Conservation (phyloP, 64 coral and sea anemone genomes). For the Pocillopora verrucosa region DNA sequence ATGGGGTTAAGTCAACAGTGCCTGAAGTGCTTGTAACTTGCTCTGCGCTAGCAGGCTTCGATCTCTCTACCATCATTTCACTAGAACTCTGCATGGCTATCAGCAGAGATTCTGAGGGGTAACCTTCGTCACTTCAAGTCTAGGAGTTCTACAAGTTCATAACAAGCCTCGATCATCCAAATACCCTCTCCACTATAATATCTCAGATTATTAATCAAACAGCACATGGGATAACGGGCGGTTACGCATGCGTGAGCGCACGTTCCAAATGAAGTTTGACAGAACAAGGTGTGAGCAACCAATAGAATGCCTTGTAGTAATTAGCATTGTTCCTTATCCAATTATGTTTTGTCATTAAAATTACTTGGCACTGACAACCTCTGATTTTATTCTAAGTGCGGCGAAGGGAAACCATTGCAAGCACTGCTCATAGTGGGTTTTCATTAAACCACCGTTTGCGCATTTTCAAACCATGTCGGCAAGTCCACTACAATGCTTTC, state of each 20-base stretch:
- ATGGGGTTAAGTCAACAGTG: conserved; percentile 30
- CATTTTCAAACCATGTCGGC: not conserved
- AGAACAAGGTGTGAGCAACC: conserved; percentile 44
- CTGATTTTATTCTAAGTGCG: not conserved
- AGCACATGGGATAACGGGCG: conserved; percentile 20
- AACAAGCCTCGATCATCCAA: not conserved
- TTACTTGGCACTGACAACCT: not conserved
- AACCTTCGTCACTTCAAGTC: not conserved
- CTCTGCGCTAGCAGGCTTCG: conserved; percentile 23
- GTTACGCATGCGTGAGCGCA: conserved; percentile 6
- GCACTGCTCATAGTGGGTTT: not conserved
- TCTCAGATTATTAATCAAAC: not conserved
- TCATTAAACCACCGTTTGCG: not conserved
- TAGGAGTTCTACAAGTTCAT: not conserved
- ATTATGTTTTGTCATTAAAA: conserved; percentile 27
- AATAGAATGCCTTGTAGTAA: not conserved
- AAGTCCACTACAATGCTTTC: not conserved
- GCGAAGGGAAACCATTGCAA: not conserved
- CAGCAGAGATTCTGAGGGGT: not conserved
- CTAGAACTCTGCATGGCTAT: conserved; percentile 27
- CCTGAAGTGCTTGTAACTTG: not conserved
- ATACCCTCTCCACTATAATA: not conserved
- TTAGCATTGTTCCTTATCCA: conserved; percentile 1
- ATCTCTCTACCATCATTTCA: conserved; percentile 24
- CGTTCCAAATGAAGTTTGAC: not conserved